These are phyloP conservation scores for Nemoura dubitans DNA, from an alignment of 2,888 invertebrate species.

Conservation along the genomic window DNA sequence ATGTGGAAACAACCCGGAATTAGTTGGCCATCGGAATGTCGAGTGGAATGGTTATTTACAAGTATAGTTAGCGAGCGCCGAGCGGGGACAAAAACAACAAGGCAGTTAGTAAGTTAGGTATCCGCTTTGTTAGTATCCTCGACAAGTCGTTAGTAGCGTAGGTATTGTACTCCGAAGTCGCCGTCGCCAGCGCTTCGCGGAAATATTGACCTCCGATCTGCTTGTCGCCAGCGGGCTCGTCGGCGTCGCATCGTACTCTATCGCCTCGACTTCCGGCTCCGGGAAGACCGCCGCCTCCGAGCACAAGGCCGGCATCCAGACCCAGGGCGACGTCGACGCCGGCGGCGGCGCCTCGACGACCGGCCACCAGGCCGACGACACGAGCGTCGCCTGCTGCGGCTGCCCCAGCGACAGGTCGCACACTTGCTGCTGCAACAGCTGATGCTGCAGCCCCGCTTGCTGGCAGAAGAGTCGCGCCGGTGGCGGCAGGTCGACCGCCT, in stretches of 20 bases:
- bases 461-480: constrained; percentile 42
- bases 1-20: constrained; percentile 12
- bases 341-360: constrained; percentile 58
- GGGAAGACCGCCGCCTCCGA: background rate
- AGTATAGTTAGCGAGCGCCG: background rate
- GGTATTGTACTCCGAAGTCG: background rate
- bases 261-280: background rate
- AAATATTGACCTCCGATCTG: constrained; percentile 12
- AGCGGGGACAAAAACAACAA: background rate
- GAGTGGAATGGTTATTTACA: background rate
- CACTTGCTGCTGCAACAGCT: constrained; percentile 46
- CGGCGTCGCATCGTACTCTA: background rate
- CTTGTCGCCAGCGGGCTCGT: background rate
- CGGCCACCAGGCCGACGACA: constrained; percentile 65
- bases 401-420: constrained; percentile 44
- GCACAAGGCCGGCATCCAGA: background rate
- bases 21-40: background rate
- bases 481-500: constrained; percentile 25
- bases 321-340: constrained; percentile 42
- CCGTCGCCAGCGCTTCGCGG: background rate
- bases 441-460: constrained; percentile 38
- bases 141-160: background rate
- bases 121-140: background rate
- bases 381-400: constrained; percentile 65
- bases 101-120: background rate